Evolutionary conservation across 2,888 invertebrate species (phyloP), one percentile per base, ranked within the genome.

Genomic region (Nomada hirtipes): DNA sequence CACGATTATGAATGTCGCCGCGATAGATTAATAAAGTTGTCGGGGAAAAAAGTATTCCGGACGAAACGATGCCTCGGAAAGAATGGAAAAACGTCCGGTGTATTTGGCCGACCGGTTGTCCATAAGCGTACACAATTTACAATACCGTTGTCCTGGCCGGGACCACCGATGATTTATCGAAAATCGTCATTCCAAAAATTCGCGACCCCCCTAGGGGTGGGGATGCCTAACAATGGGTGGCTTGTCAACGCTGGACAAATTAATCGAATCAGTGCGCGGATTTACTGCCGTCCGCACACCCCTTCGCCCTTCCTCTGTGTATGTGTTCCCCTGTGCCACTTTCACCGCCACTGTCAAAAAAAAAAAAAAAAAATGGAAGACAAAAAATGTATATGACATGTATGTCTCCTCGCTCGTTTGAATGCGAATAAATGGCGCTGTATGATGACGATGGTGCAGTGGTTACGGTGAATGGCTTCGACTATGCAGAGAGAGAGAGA

Each of bases 221-320:
- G 52, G 44, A 68, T 23, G 60, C 52, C 52, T 11, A 70, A 85
- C 85, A 82, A 88, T 65, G 82, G 64, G 72, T 59, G 72, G 83
- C 81, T 86, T 79, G 84, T 84, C 87, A 87, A 79, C 84, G 74
- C 55, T 70, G 81, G 86, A 86, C 84, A 86, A 83, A 88, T 88
- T 88, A 88, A 87, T 88, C 88, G 88, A 88, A 88, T 88, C 84
- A 77, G 74, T 82, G 82, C 86, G 77, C 83, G 86, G 88, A 88
- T 88, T 88, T 88, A 88, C 84, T 81, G 86, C 81, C 79, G 75
- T 65, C 55, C 52, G 18, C 50, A 64, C 71, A 53, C 55, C 57
- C 18, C 60, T 7, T n/a, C 36, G 2, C 60, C 63, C 10, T 9
- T 13, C 13, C 36, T 10, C 2, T 29, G 67, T 15, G 4, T 13